A percentile compares a stretch with the other conserved stretches of the same genome.
Conservation (phyloP, 1,140 invertebrate species). For the Diplogasteroides magnus region DNA sequence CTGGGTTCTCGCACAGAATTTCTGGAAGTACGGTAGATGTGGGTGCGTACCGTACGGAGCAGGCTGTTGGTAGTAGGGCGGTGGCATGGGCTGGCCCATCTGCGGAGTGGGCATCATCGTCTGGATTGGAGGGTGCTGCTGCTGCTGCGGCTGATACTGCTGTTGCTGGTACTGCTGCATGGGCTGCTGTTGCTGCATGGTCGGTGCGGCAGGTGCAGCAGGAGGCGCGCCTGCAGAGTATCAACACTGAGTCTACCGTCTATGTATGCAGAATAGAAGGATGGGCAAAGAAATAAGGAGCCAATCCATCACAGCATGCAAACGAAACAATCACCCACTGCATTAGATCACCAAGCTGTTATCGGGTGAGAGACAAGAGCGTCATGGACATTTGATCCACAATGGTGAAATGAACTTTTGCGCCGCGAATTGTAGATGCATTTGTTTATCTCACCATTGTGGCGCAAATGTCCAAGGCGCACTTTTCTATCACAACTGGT, state of each 20-base stretch:
- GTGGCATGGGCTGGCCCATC: neutral
- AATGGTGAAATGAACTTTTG: too few species aligned
- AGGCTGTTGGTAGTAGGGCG: constrained; percentile 20
- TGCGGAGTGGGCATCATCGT: constrained; percentile 9
- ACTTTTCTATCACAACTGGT: too few species aligned
- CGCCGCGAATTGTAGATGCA: too few species aligned
- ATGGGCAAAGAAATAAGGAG: constrained; percentile 1
- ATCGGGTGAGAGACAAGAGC: too few species aligned
- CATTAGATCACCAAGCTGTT: too few species aligned
- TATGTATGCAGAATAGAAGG: constrained; percentile 11
- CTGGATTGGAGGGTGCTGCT: constrained; percentile 23
- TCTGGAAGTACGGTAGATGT: neutral
- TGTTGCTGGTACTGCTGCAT: constrained; percentile 18
- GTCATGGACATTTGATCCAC: too few species aligned
- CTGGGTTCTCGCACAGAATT: neutral
- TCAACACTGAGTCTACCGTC: neutral
- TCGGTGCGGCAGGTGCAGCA: constrained; percentile 25
- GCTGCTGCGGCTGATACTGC: constrained; percentile 4
- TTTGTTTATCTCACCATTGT: too few species aligned
- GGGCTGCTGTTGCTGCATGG: constrained; percentile 16
- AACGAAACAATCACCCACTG: constrained; percentile 3
- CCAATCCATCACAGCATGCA: neutral
- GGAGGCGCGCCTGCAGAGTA: constrained; percentile 28
- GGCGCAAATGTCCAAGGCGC: too few species aligned
- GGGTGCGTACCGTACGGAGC: constrained; percentile 20